phyloP scores from a whole-genome alignment of 2,797 vertebrate genomes.

The Hypotaenidia philippensis region DNA sequence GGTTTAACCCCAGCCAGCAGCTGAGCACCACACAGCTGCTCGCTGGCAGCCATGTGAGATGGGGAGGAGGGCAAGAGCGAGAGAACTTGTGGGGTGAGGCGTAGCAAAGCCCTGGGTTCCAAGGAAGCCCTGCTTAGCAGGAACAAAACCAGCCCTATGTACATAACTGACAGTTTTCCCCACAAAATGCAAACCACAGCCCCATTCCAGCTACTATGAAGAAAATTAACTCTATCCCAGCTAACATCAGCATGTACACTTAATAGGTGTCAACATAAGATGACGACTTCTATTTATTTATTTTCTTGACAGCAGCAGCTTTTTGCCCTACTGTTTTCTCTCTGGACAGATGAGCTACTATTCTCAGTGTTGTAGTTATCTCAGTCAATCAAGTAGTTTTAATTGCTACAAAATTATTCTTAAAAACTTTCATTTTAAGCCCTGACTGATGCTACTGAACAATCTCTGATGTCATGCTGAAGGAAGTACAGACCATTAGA shows the following conservation, averaged over 20 bases:
- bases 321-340: background rate
- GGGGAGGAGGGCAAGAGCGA: too few species aligned
- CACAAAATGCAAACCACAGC: too few species aligned
- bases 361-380: background rate
- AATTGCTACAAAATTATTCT: background rate
- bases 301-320: background rate
- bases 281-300: background rate
- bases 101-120: too few species aligned
- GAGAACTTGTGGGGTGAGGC: too few species aligned
- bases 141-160: too few species aligned
- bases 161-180: too few species aligned
- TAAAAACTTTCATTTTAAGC: conserved; percentile 16
- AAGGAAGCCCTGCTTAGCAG: too few species aligned
- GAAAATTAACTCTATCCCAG: too few species aligned
- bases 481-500: background rate
- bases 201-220: too few species aligned
- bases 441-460: background rate
- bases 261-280: background rate
- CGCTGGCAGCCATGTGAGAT: too few species aligned
- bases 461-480: background rate
- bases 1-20: too few species aligned
- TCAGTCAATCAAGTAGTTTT: background rate
- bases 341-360: background rate
- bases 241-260: background rate
- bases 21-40: too few species aligned